phyloP scores from a whole-genome alignment of 1,140 invertebrate genomes.

The Drosophila subobscura region DNA sequence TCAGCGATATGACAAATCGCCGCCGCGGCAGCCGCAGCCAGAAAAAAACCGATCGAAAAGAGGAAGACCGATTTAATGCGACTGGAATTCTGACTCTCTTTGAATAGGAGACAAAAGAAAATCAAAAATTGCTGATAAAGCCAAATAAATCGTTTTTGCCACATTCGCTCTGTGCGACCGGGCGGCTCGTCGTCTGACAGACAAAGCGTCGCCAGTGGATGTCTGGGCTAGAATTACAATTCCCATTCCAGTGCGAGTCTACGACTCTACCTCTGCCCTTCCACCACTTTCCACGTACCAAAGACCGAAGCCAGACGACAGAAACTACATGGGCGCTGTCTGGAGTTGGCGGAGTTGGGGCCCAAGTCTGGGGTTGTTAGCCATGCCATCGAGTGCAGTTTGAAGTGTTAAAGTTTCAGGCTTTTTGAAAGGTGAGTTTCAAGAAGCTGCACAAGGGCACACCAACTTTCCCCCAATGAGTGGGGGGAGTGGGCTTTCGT shows the following conservation, averaged over 20 bases:
- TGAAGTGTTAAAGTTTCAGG: conserved; percentile 49
- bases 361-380: conserved; percentile 41
- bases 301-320: conserved; percentile 48
- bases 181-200: conserved; percentile 36
- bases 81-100: conserved; percentile 4
- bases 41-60: background rate
- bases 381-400: conserved; percentile 18
- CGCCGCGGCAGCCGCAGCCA: conserved; percentile 17
- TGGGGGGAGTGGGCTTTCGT: background rate
- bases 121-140: conserved; percentile 74
- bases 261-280: too few species aligned
- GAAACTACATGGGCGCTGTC: conserved; percentile 26
- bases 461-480: background rate
- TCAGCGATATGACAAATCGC: conserved; percentile 77
- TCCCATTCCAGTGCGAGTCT: background rate
- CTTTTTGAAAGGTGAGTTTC: conserved; percentile 46
- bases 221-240: conserved; percentile 56
- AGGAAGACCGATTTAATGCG: conserved; percentile 42
- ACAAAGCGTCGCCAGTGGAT: conserved; percentile 57
- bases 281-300: conserved; percentile 6
- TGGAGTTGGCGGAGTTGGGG: background rate
- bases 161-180: conserved; percentile 27
- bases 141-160: conserved; percentile 72
- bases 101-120: conserved; percentile 51
- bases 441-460: conserved; percentile 28